Conservation (phyloP, 2,113 vertebrate species). For the Zapornia atra region DNA sequence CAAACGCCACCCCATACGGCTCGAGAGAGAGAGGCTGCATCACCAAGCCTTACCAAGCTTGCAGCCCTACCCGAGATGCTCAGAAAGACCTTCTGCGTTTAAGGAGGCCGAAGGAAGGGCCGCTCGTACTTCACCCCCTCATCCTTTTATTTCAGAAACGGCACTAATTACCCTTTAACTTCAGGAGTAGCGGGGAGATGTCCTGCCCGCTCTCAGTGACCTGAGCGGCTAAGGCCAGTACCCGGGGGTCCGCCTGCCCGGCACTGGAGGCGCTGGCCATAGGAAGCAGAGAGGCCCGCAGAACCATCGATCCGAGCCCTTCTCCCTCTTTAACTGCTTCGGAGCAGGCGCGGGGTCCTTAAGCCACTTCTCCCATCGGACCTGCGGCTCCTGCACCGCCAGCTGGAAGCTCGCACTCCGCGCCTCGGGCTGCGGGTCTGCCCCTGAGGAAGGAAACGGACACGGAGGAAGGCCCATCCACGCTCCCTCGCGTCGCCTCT, state of each 20-base stretch:
- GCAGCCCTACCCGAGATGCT: neutral
- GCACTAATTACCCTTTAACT: constrained; percentile 35
- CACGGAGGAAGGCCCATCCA: neutral
- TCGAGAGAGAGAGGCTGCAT: neutral
- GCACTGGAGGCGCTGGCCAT: neutral
- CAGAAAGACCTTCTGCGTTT: neutral
- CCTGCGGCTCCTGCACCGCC: neutral
- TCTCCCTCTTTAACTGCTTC: neutral
- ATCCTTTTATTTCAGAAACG: neutral
- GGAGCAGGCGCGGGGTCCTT: neutral
- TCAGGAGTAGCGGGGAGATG: constrained; percentile 75
- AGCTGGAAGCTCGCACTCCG: neutral
- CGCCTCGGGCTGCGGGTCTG: neutral
- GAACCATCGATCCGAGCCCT: neutral
- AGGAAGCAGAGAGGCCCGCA: neutral
- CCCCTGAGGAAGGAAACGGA: neutral
- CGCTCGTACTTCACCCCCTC: neutral
- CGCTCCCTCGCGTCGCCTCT: neutral
- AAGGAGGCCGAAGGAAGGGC: neutral
- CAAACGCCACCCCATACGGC: neutral
- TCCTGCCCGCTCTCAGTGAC: constrained; percentile 75
- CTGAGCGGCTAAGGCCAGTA: constrained; percentile 75
- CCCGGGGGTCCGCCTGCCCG: constrained; percentile 57
- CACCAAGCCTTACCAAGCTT: no score
- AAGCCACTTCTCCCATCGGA: neutral